Evolutionary conservation across 2,888 invertebrate genomes (phyloP).

Genomic region (Patella depressa): DNA sequence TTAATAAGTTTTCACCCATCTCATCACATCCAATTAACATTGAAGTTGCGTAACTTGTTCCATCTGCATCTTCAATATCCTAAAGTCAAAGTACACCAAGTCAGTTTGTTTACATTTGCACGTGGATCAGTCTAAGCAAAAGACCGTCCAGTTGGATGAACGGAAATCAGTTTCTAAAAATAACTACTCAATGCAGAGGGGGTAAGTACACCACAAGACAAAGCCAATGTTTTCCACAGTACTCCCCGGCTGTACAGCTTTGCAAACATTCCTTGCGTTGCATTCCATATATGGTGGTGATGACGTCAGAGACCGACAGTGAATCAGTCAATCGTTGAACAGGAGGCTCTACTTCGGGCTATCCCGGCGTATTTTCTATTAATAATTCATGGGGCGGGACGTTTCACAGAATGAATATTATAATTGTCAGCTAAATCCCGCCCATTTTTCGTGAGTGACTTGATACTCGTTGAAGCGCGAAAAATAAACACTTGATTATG

Average conservation of each 20-base stretch:
- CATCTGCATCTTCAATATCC: slow-evolving; percentile 22
- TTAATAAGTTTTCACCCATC: slow-evolving; percentile 27
- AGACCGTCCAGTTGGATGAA: slow-evolving; percentile 10
- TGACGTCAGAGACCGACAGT: slow-evolving; percentile 53
- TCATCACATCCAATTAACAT: slow-evolving; percentile 20
- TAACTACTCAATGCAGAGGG: slow-evolving; percentile 38
- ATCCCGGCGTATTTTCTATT: slow-evolving; percentile 4
- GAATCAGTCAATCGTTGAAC: slow-evolving; percentile 21
- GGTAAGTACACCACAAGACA: slow-evolving; percentile 31
- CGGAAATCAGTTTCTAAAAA: slow-evolving; percentile 30
- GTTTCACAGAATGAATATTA: no score
- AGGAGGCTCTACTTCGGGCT: slow-evolving; percentile 5
- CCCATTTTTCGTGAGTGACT: no score
- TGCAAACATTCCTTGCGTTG: slow-evolving; percentile 56
- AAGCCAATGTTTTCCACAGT: slow-evolving; percentile 37
- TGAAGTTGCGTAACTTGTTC: slow-evolving; percentile 12
- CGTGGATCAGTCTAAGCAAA: neutral
- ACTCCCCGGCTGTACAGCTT: slow-evolving; percentile 34
- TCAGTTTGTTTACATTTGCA: slow-evolving; percentile 5
- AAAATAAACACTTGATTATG: no score
- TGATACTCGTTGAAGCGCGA: no score
- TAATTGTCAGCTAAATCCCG: no score
- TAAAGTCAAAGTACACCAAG: slow-evolving; percentile 26
- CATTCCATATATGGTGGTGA: slow-evolving; percentile 60
- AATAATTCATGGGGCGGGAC: neutral